Evolutionary conservation across 1,140 invertebrate genomes (phyloP), one percentile per base, ranked within the genome.

Genomic region (Sitodiplosis mosellana): DNA sequence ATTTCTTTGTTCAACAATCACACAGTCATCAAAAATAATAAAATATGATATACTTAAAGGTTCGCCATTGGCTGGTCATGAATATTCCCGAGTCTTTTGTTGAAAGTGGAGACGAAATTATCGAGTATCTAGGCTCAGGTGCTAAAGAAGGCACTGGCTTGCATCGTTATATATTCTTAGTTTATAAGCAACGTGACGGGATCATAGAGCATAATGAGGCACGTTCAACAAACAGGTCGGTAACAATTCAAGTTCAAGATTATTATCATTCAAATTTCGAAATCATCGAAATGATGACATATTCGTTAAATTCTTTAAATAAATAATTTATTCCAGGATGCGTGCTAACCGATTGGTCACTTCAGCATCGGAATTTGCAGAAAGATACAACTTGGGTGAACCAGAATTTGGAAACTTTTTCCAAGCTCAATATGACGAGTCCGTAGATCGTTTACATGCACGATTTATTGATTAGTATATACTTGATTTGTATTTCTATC

Each of bases 31-130:
- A n/a, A n/a, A n/a, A n/a, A n/a, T n/a, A n/a, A n/a, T n/a, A n/a
- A n/a, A n/a, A n/a, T n/a, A n/a, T n/a, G n/a, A n/a, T n/a, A n/a
- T n/a, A n/a, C n/a, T n/a, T n/a, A n/a, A 89, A 93, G 69, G 87
- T 83, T 76, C 81, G 87, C 55, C 91, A 94, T 65, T 95, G 90
- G 89, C 63, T 92, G 2, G 82, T 95, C 1, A 83, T 75, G 8
- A 96, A 96, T 60, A 89, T 96, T 58, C 86, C 85, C 14, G 89
- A 83, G 37, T 69, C 68, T 53, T 72, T 86, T 43, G 64, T 95
- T 1, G 54, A 60, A 0, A 67, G 76, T 41, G 91, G 91, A 10
- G 82, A 87, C 52, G 70, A 72, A 0, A 61, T 93, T 0, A 78
- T 80, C 2, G 79, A 77, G 6, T 95, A 92, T 63, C 68, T 91